Base-by-base conservation (phyloP, 1,140 invertebrate genomes). In the Euura lappo region DNA sequence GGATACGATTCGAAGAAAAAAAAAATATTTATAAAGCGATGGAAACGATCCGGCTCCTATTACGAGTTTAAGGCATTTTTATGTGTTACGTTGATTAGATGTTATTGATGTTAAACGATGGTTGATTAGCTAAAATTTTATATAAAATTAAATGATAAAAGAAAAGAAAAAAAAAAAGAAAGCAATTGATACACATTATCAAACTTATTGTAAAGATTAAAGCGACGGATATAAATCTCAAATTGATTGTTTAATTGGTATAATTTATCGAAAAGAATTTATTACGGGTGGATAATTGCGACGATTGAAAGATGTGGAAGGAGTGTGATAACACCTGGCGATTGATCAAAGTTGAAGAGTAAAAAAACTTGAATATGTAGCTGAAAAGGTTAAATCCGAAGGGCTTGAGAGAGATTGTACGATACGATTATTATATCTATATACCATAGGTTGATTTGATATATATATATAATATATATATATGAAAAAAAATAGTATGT, bases 401-500 rank as follows among this genome's bases (percentile, higher is more conserved):
- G 28, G 28, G 51, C 51, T 60, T 60, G 51, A 60, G 6, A 60
- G 28, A 28, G 28, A 28, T 28, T 28, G 28, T 28, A 28, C 28
- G 28, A 28, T 28, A 28, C 28, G 28, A 28, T 28, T 28, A 28
- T 28, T 45, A 71, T 60, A 69, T 66, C 65, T 67, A 3, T 71
- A 78, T 69, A 69, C 75, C 79, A 77, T 81, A 74, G 73, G 73
- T 79, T 75, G 71, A 79, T 80, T 79, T 79, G 80, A 80, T 79
- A 80, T 78, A 60, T 11, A 60, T 60, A 60, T 51, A 51, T 51
- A 11, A n/a, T 60, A 60, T 60, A 60, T 60, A 60, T 60, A 60
- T n/a, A 11, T 60, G 1, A 28, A 28, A 28, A 28, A 28, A 28
- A 28, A 28, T 28, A 28, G 28, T 28, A 0, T 11, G 4, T 60